A percentile compares a stretch with the other conserved stretches of the same genome.
phyloP scores from a whole-genome alignment of 2,113 vertebrate genomes.

The Pelecanus crispus region DNA sequence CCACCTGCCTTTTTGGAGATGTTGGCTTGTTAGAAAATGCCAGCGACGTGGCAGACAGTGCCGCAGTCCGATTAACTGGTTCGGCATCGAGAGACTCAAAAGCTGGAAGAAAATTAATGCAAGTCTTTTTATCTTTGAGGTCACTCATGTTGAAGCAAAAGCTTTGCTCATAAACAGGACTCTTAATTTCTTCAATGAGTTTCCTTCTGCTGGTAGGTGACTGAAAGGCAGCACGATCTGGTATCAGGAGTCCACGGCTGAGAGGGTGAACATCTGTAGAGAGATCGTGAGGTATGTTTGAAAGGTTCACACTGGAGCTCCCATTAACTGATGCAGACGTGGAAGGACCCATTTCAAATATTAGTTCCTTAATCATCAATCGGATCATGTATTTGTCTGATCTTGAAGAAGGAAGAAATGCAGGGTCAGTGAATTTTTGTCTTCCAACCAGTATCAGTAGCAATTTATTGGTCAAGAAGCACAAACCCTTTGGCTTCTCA shows the following conservation, averaged over 20 bases:
- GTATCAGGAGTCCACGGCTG: conserved; percentile 79
- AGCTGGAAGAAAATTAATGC: conserved; percentile 33
- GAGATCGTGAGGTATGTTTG: conserved; percentile 60
- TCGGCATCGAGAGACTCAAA: conserved; percentile 70
- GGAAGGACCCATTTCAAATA: conserved; percentile 62
- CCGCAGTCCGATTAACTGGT: conserved; percentile 55
- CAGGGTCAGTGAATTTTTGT: conserved; percentile 82
- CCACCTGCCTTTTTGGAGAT: conserved; percentile 63
- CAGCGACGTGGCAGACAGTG: conserved; percentile 12
- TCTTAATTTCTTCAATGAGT: conserved; percentile 85
- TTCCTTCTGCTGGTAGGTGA: conserved; percentile 71
- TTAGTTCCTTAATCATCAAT: conserved; percentile 79
- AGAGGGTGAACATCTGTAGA: conserved; percentile 58
- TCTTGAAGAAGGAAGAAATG: conserved; percentile 89
- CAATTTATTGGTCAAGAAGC: conserved; percentile 85
- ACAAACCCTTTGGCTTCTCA: conserved; percentile 91
- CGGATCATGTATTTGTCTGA: conserved; percentile 86
- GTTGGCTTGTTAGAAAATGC: conserved; percentile 61
- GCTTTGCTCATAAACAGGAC: conserved; percentile 63
- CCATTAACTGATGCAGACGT: background rate
- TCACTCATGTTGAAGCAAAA: conserved; percentile 57
- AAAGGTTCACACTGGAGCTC: conserved; percentile 26
- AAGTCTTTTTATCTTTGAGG: conserved; percentile 68
- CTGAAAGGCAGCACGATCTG: conserved; percentile 61
- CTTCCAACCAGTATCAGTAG: conserved; percentile 88